phyloP scores from a whole-genome alignment of 1,140 invertebrate genomes.

The Papilio machaon region DNA sequence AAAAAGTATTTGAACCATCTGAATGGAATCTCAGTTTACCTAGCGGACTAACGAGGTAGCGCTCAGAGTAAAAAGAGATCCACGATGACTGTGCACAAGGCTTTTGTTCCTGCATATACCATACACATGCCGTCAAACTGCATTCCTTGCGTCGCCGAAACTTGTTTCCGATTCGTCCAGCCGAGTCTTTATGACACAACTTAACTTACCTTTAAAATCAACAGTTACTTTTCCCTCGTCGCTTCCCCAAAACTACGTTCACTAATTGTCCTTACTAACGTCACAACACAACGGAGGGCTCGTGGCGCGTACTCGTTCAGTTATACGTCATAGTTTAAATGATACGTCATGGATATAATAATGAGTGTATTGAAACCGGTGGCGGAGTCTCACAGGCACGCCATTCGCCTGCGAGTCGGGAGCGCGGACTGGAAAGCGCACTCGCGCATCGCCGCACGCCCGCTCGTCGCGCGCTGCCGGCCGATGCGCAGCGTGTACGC shows the following conservation, averaged over 20 bases:
- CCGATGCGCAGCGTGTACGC: conserved; percentile 64
- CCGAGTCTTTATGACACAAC: conserved; percentile 74
- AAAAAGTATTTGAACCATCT: background rate
- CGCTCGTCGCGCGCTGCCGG: conserved; percentile 68
- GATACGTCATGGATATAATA: conserved; percentile 61
- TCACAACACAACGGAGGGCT: conserved; percentile 66
- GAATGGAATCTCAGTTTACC: conserved; percentile 42
- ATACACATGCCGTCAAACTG: conserved; percentile 77
- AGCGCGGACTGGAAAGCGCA: conserved; percentile 76
- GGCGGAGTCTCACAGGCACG: conserved; percentile 61
- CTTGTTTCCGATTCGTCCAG: conserved; percentile 69
- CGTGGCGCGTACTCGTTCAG: conserved; percentile 52
- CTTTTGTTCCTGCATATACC: conserved; percentile 79
- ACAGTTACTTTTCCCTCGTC: conserved; percentile 70
- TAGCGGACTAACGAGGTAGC: conserved; percentile 61
- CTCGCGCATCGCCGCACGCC: conserved; percentile 62
- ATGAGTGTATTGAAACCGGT: conserved; percentile 69
- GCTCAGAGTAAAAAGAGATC: conserved; percentile 64
- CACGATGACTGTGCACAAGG: conserved; percentile 74
- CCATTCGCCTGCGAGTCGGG: conserved; percentile 69
- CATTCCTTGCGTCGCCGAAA: conserved; percentile 77
- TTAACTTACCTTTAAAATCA: conserved; percentile 80
- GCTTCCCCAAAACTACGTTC: conserved; percentile 59
- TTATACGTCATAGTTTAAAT: conserved; percentile 72
- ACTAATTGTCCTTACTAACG: conserved; percentile 43